Conservation (phyloP, 2,797 vertebrate genomes). For the Gallinago stenura region DNA sequence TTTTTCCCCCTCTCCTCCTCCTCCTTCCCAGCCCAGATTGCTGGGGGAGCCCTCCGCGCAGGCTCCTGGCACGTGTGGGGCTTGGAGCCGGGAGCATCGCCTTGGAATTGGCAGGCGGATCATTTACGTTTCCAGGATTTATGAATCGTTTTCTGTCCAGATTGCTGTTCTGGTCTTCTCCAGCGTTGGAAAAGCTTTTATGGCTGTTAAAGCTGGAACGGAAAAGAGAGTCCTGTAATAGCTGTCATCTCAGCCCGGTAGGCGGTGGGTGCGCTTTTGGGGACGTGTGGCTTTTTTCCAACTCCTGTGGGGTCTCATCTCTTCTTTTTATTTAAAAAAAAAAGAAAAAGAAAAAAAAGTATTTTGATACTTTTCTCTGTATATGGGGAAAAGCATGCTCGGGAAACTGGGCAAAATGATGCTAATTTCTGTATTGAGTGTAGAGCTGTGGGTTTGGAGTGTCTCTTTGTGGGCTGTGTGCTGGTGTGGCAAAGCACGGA, state of each 20-base stretch:
- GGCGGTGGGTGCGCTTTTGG: not conserved
- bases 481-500: not conserved
- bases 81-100: not conserved
- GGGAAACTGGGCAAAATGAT: accelerated
- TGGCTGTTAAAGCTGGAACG: not conserved
- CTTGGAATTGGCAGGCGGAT: constrained; percentile 42
- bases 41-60: not conserved
- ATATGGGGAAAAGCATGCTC: accelerated
- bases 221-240: not conserved
- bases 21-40: not conserved
- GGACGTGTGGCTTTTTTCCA: not conserved
- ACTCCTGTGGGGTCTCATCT: not conserved
- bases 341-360: not conserved
- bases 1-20: not conserved
- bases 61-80: not conserved
- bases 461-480: not conserved
- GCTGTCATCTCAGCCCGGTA: not conserved
- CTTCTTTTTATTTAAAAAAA: not conserved
- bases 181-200: not conserved
- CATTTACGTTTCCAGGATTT: constrained; percentile 45
- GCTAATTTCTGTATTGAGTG: not conserved
- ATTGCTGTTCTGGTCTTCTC: constrained; percentile 48
- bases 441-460: accelerated
- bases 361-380: not conserved
- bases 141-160: constrained; percentile 62